These are phyloP conservation scores for Nomada ferruginata DNA, from an alignment of 2,888 invertebrate genomes.

Conservation along the genomic window DNA sequence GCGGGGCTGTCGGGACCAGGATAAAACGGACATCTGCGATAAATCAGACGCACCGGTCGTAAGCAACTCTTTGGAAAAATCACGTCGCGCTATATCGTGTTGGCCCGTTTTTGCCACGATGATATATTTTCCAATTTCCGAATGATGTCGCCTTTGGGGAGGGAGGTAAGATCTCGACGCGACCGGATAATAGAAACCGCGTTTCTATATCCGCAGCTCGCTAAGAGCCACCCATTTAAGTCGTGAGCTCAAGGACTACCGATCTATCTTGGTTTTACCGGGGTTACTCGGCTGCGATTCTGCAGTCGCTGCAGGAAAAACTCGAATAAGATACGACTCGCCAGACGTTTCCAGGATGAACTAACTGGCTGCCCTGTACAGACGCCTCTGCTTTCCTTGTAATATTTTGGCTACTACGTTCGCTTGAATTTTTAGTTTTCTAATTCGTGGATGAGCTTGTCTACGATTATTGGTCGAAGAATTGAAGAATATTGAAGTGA, in stretches of 20 bases:
- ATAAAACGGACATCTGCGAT: slow-evolving; percentile 55
- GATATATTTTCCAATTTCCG: slow-evolving; percentile 75
- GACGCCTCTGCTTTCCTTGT: background rate
- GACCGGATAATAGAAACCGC: slow-evolving; percentile 64
- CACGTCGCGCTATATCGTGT: slow-evolving; percentile 46
- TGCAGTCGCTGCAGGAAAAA: slow-evolving; percentile 33
- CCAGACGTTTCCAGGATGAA: slow-evolving; percentile 25
- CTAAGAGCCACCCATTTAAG: slow-evolving; percentile 59
- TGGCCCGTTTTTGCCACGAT: slow-evolving; percentile 53
- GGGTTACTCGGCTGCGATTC: background rate
- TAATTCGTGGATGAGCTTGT: too few relatives aligned
- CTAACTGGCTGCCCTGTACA: slow-evolving; percentile 11
- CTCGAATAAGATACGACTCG: slow-evolving; percentile 20
- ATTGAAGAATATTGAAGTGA: too few relatives aligned
- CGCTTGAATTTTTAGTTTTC: background rate
- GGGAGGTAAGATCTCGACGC: slow-evolving; percentile 48
- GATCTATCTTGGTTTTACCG: slow-evolving; percentile 55
- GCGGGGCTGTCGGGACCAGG: slow-evolving; percentile 26
- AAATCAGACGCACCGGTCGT: slow-evolving; percentile 69
- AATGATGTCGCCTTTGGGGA: slow-evolving; percentile 54
- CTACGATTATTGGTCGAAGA: too few relatives aligned
- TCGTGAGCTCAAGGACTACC: slow-evolving; percentile 51
- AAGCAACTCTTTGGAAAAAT: slow-evolving; percentile 72
- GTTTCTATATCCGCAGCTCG: slow-evolving; percentile 60
- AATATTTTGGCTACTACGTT: background rate